Evolutionary conservation across 2,888 invertebrate species (phyloP), one percentile per base, ranked within the genome.

Genomic region (Hipparchia sbordonii): DNA sequence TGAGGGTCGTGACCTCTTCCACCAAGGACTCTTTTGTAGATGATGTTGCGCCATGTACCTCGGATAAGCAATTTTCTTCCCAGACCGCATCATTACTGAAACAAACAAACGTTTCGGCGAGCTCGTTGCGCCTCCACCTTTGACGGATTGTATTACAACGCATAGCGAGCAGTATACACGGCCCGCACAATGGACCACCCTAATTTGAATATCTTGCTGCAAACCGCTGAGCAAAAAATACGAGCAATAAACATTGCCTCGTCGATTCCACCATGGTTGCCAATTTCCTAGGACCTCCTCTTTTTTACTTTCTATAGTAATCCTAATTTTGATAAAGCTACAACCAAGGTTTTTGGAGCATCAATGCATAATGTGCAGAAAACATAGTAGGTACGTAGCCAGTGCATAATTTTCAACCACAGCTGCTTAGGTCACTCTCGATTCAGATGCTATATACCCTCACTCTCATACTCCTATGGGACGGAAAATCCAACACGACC

Each of bases 201-300:
- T 92, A 89, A 93, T 93, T 93, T 93, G 92, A 93, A 93, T 93
- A 93, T 86, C 90, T 87, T 88, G 87, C 85, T 85, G 84, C 89
- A 86, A 88, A 88, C 85, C 86, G 81, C 86, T 62, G 83, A 86
- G 85, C 87, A 89, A 91, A 91, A 91, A 92, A 91, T 92, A 89
- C 88, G 85, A 89, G 88, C 90, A 89, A 89, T 87, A 88, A 87
- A 87, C 83, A 81, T 85, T 79, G 84, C 80, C 80, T 85, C 85
- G 88, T 92, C 90, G 89, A 87, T 81, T 78, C 72, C 57, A 65
- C 72, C 74, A 81, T 79, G 80, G 80, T 79, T 80, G 80, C 71
- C 77, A 74, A 77, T 62, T n/a, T 10, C 8, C 61, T 4, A 48
- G 54, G 54, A 39, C 7, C 13, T 67, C 52, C n/a, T 6, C 12